These are phyloP conservation scores for Nothocercus julius DNA, from an alignment of 2,113 vertebrate species.

Conservation along the genomic window DNA sequence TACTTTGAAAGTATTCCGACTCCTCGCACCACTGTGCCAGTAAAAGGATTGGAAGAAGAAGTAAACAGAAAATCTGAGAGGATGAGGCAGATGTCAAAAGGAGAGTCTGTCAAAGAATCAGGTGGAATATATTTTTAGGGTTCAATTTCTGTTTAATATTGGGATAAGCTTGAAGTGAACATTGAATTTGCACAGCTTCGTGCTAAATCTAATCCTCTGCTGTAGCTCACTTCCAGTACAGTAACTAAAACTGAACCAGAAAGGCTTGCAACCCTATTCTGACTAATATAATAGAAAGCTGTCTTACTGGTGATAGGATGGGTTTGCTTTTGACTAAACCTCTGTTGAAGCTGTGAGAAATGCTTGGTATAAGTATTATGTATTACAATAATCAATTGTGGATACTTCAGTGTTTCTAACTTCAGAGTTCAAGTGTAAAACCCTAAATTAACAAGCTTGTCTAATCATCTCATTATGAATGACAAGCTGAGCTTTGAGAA, in stretches of 20 bases:
- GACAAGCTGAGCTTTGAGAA: background rate
- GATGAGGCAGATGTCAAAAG: slow-evolving; percentile 61
- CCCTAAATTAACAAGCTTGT: background rate
- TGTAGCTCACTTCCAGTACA: background rate
- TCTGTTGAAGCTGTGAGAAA: background rate
- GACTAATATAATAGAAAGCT: background rate
- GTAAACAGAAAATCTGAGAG: slow-evolving; percentile 69
- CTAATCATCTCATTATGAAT: background rate
- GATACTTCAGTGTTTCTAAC: background rate
- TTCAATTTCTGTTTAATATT: background rate
- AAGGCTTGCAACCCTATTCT: background rate
- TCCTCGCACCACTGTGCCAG: slow-evolving; percentile 71
- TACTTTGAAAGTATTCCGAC: slow-evolving; percentile 89
- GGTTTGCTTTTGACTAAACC: background rate
- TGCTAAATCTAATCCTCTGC: background rate
- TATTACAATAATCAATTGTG: background rate
- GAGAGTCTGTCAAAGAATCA: slow-evolving; percentile 71
- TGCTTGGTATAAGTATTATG: background rate
- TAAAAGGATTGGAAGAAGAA: slow-evolving; percentile 67
- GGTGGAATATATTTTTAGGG: slow-evolving; percentile 62
- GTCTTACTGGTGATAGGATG: background rate
- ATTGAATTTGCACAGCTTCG: background rate
- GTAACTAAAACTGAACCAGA: background rate
- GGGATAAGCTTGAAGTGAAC: background rate
- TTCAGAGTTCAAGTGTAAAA: background rate